phyloP scores from a whole-genome alignment of 2,113 vertebrate genomes.

The Dasyornis broadbenti region DNA sequence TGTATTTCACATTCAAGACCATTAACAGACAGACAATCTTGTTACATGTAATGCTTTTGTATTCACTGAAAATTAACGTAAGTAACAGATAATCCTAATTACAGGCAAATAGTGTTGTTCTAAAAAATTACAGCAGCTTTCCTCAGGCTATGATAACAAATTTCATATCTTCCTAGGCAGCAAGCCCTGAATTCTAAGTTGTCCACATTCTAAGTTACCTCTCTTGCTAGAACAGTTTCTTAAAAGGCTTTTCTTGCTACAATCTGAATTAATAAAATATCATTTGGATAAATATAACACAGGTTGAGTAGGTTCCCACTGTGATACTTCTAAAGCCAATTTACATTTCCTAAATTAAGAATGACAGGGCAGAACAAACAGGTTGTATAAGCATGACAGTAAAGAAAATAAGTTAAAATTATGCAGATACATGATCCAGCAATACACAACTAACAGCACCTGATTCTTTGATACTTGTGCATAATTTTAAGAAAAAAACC shows the following conservation, averaged over 20 bases:
- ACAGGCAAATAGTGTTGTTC: neutral
- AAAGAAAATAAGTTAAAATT: neutral
- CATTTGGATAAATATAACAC: neutral
- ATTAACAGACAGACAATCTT: neutral
- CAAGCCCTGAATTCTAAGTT: neutral
- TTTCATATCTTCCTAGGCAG: neutral
- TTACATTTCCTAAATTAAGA: conserved; percentile 1
- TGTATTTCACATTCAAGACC: neutral
- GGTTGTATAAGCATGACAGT: neutral
- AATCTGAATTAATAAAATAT: neutral
- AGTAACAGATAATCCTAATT: neutral
- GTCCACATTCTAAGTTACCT: neutral
- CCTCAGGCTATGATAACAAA: neutral
- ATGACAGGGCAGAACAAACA: conserved; percentile 1
- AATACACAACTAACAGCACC: neutral
- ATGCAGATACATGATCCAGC: neutral
- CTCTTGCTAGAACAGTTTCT: neutral
- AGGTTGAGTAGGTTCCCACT: neutral
- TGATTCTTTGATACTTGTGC: neutral
- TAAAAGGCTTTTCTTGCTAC: neutral
- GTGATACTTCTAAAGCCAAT: neutral
- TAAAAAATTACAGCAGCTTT: neutral
- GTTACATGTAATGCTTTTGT: neutral
- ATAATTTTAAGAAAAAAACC: neutral
- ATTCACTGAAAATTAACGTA: neutral